phyloP scores from a whole-genome alignment of 1,140 invertebrate species.

The Teleopsis dalmanni region DNA sequence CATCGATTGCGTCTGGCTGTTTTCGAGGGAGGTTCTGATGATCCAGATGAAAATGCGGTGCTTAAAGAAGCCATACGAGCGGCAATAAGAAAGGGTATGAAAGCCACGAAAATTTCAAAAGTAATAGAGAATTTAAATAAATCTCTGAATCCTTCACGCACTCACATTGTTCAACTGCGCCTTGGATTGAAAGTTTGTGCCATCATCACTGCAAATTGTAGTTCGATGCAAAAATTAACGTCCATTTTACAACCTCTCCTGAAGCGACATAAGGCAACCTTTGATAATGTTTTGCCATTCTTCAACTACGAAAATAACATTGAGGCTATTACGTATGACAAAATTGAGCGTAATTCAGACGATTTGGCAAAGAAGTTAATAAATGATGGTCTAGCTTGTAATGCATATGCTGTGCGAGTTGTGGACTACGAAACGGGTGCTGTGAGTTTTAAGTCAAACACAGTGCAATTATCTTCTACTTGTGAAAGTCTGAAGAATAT shows the following conservation, averaged over 20 bases:
- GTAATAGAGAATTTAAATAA: background rate
- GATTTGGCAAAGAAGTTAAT: slow-evolving; percentile 14
- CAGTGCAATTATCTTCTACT: too few species aligned
- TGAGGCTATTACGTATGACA: slow-evolving; percentile 14
- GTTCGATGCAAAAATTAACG: too few species aligned
- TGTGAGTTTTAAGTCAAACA: slow-evolving; percentile 21
- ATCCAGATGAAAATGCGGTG: background rate
- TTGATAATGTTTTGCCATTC: slow-evolving; percentile 8
- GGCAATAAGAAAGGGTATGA: background rate
- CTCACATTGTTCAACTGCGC: slow-evolving; percentile 3
- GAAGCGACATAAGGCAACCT: slow-evolving; percentile 16
- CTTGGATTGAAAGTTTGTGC: background rate
- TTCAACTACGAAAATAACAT: slow-evolving; percentile 18
- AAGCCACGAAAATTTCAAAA: too few species aligned
- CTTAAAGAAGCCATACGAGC: background rate
- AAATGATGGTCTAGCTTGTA: slow-evolving; percentile 20
- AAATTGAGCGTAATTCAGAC: background rate
- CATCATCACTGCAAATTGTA: too few species aligned
- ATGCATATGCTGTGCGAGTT: slow-evolving; percentile 15
- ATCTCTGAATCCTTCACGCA: background rate
- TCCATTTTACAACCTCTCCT: too few species aligned
- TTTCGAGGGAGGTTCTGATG: slow-evolving; percentile 15
- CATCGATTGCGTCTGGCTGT: slow-evolving; percentile 20
- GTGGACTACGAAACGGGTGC: slow-evolving; percentile 9
- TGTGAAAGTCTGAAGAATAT: too few species aligned